Base-by-base conservation (phyloP, 2,113 vertebrate species). In the Sinocyclocheilus anshuiensis region DNA sequence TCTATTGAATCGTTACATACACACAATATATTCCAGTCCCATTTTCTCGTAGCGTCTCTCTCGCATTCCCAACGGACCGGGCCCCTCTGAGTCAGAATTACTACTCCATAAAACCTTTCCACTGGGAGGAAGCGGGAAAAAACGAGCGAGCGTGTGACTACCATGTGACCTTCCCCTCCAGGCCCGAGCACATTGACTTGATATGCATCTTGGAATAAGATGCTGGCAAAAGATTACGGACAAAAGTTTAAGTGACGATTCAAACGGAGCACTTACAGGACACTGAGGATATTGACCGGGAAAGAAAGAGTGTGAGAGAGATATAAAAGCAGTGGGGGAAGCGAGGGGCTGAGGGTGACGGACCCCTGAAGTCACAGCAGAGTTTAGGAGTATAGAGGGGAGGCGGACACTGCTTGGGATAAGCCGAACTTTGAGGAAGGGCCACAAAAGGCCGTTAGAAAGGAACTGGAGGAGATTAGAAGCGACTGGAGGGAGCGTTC, bases 111-210 rank as follows among this genome's bases (percentile, higher is more conserved):
- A 80, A 79, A 71, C 42, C 57, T 26, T 50, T 71, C 71, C 36
- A 48, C 9, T 57, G 26, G n/a, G 59, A 67, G 16, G 45, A 45
- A 18, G 16, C 8, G n/a, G 83, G 80, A 15, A 4, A 53, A 69
- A 59, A 82, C 39, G 0, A 45, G 15, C 1, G 67, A 59, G 89
- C 87, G 89, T 88, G 88, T 93, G 93, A 91, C 92, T 91, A 93
- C 87, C 93, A 92, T 93, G 92, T 93, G 92, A 93, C 92, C 93
- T 91, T 92, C 89, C 87, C 88, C 90, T 92, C 39, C 10, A 91
- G 91, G 89, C 69, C 69, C 2, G 36, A 72, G 69, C 84, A 12
- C 50, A 36, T 7, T 79, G 36, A 76, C 12, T 50, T 26, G 16
- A n/a, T n/a, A 59, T 79, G 53, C 77, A 79, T 59, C 50, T 36